Percentiles rank a stretch among this genome's conserved stretches.
phyloP scores from a whole-genome alignment of 1,140 invertebrate genomes.

The Cylas formicarius region DNA sequence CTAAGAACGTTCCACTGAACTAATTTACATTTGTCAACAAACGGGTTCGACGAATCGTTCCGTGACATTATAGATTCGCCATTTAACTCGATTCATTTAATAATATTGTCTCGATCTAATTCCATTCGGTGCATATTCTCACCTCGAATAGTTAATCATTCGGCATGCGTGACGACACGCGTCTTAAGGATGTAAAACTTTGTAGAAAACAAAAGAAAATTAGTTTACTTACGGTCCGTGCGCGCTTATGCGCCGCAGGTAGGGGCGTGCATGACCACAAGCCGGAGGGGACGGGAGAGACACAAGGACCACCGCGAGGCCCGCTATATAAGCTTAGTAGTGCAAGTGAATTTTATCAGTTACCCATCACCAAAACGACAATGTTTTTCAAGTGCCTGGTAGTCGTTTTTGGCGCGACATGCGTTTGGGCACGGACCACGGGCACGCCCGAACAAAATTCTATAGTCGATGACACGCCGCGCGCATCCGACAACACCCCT shows the following conservation, averaged over 20 bases:
- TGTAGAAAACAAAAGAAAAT: conserved; percentile 1
- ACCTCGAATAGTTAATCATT: conserved; percentile 12
- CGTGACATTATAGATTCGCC: no score
- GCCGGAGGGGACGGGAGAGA: conserved; percentile 24
- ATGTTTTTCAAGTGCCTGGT: conserved; percentile 39
- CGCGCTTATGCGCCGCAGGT: no score
- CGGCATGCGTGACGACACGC: background rate
- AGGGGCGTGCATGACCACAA: no score
- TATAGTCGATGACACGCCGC: conserved; percentile 42
- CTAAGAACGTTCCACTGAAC: no score
- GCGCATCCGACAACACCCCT: conserved; percentile 32
- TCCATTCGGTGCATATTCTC: conserved; percentile 4
- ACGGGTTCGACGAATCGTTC: no score
- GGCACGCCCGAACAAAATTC: conserved; percentile 42
- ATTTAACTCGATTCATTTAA: no score
- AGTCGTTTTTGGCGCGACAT: conserved; percentile 37
- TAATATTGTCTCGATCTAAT: conserved; percentile 18
- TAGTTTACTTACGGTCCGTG: no score
- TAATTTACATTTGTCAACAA: no score
- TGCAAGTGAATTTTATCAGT: conserved; percentile 42
- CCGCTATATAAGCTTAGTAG: conserved; percentile 38
- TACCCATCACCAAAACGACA: conserved; percentile 21
- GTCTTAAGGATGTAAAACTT: conserved; percentile 6
- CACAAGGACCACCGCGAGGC: conserved; percentile 22
- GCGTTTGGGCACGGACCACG: conserved; percentile 43